These are phyloP conservation scores for Centropus unirufus DNA, from an alignment of 2,113 vertebrate genomes.

Conservation along the genomic window DNA sequence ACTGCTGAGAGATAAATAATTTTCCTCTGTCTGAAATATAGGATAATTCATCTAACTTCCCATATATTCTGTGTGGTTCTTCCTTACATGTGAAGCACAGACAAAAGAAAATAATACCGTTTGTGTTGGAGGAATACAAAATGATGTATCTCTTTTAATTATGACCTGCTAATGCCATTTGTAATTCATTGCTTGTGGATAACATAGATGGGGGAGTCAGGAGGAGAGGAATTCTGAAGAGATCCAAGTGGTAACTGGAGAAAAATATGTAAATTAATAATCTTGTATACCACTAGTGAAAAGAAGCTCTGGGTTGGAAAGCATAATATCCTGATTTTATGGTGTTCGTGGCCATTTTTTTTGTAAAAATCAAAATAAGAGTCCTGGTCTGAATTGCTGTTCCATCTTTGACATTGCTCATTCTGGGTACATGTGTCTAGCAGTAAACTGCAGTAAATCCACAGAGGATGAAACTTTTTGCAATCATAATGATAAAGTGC, in stretches of 20 bases:
- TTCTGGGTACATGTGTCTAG: not conserved
- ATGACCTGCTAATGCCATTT: not conserved
- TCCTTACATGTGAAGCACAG: not conserved
- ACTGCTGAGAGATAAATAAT: not conserved
- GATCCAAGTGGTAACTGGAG: not conserved
- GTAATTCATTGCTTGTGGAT: not conserved
- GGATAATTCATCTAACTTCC: not conserved
- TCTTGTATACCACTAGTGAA: rapidly evolving
- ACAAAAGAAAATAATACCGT: not conserved
- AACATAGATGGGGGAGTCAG: not conserved
- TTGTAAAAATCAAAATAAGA: not conserved
- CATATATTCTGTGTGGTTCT: not conserved
- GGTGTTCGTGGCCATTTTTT: not conserved
- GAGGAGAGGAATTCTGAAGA: not conserved
- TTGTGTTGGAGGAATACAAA: not conserved
- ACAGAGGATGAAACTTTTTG: not conserved
- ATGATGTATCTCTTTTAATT: not conserved
- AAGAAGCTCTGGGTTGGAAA: not conserved
- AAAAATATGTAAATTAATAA: not conserved
- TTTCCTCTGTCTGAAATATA: not conserved
- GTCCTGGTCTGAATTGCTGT: not conserved
- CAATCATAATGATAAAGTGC: not conserved
- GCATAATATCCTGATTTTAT: not conserved
- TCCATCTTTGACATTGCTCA: not conserved
- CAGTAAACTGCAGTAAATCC: not conserved